Percentiles rank a stretch among this genome's conserved stretches.
phyloP scores from a whole-genome alignment of 2,113 vertebrate genomes.

The Centropus unirufus region DNA sequence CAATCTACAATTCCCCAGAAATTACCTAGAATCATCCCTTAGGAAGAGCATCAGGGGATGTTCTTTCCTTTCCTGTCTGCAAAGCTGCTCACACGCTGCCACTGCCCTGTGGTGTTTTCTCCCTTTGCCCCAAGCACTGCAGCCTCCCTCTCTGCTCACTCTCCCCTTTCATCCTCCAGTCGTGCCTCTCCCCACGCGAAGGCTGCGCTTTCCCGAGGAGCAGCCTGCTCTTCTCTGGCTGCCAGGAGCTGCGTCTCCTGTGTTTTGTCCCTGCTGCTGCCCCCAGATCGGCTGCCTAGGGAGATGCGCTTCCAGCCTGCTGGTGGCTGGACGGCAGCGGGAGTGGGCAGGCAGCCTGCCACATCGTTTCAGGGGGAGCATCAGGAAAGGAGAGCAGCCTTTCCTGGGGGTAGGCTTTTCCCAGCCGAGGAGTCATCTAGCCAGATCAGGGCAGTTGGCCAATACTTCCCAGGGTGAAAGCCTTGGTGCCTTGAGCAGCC shows the following conservation, averaged over 20 bases:
- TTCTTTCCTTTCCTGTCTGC: neutral
- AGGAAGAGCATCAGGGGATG: neutral
- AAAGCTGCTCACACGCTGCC: neutral
- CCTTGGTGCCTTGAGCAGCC: neutral
- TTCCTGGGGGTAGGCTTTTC: neutral
- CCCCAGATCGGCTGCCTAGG: neutral
- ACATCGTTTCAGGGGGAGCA: neutral
- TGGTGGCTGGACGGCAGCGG: neutral
- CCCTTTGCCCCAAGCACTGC: neutral
- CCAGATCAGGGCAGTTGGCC: neutral
- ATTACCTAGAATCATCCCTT: neutral
- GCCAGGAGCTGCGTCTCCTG: neutral
- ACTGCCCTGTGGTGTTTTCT: rapidly evolving
- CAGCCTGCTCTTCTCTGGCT: neutral
- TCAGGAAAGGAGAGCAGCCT: neutral
- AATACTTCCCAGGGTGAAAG: neutral
- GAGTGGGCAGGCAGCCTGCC: neutral
- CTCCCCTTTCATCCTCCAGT: neutral
- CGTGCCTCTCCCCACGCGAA: rapidly evolving
- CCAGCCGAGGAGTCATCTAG: neutral
- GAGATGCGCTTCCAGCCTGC: neutral
- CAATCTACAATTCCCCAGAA: neutral
- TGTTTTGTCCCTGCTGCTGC: neutral
- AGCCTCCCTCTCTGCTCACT: neutral
- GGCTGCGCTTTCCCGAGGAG: neutral